phyloP scores from a whole-genome alignment of 2,113 vertebrate species.

The Alaudala cheleensis region DNA sequence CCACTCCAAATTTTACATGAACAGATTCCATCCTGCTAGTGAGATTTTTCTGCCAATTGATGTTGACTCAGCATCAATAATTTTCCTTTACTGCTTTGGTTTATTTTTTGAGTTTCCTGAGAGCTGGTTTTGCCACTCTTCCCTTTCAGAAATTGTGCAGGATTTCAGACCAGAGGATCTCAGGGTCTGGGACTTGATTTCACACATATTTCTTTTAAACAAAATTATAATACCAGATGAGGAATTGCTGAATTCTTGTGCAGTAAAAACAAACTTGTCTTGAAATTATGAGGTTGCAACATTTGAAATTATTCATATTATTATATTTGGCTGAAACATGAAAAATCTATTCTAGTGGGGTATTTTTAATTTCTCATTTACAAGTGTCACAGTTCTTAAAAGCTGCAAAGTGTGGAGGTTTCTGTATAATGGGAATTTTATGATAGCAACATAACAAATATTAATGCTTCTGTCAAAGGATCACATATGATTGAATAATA shows the following conservation, averaged over 20 bases:
- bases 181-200: background rate
- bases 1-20: rapidly evolving
- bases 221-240: background rate
- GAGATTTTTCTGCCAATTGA: background rate
- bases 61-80: background rate
- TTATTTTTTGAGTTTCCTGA: background rate
- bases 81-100: background rate
- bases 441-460: background rate
- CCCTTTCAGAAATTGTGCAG: background rate
- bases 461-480: background rate
- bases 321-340: background rate
- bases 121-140: background rate
- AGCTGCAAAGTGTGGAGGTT: background rate
- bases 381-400: background rate
- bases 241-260: background rate
- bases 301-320: background rate
- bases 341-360: background rate
- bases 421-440: background rate
- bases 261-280: background rate
- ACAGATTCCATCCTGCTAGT: background rate
- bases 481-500: background rate
- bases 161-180: background rate
- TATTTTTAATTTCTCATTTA: background rate
- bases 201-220: background rate
- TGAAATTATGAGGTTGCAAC: background rate